A percentile compares a stretch with the other conserved stretches of the same genome.
Evolutionary conservation across 2,888 invertebrate genomes (phyloP).

Genomic region (Pyrocoelia pectoralis): DNA sequence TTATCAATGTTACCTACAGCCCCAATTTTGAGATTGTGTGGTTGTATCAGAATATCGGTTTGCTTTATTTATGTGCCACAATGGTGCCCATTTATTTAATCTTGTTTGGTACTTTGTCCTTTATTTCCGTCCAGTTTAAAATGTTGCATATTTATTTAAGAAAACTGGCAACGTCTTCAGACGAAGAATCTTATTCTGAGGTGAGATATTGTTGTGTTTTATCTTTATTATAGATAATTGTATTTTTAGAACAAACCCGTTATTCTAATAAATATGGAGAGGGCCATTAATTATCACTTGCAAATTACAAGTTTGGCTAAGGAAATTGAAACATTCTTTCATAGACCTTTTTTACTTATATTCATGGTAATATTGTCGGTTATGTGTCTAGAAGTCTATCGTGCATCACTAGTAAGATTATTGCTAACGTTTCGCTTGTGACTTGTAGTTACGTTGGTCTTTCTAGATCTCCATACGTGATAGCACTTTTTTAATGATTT

Average conservation of each 20-base stretch:
- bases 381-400: not conserved
- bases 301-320: slow-evolving; percentile 24
- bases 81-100: not conserved
- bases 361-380: not conserved
- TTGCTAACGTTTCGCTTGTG: not conserved
- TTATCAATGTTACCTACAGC: not conserved
- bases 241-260: too few species aligned
- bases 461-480: not conserved
- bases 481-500: not conserved
- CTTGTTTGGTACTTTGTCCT: not conserved
- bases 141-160: slow-evolving; percentile 4
- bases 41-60: not conserved
- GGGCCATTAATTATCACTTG: slow-evolving; percentile 27
- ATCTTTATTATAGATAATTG: too few species aligned
- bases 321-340: slow-evolving; percentile 27
- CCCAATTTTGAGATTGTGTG: not conserved
- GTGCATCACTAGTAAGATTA: slow-evolving; percentile 8
- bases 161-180: not conserved
- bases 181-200: too few species aligned
- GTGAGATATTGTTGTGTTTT: too few species aligned
- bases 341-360: slow-evolving; percentile 11
- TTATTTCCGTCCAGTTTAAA: slow-evolving; percentile 2
- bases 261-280: not conserved
- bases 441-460: not conserved
- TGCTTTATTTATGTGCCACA: not conserved